phyloP scores from a whole-genome alignment of 1,140 invertebrate species.

The Ips typographus region DNA sequence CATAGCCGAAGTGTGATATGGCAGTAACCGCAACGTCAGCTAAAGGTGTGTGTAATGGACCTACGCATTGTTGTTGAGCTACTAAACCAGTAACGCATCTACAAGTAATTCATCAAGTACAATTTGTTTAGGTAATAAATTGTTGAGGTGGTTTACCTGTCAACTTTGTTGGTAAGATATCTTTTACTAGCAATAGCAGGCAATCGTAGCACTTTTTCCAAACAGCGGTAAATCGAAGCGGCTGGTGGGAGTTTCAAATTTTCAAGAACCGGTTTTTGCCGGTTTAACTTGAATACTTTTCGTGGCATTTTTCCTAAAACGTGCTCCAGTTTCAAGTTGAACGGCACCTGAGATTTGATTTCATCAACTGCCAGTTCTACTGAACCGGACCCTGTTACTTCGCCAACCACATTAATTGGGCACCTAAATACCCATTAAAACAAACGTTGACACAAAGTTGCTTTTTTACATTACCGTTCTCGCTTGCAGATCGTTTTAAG shows the following conservation, averaged over 20 bases:
- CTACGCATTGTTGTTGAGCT: slow-evolving; percentile 97
- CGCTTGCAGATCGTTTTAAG: slow-evolving; percentile 76
- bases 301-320: slow-evolving; percentile 86
- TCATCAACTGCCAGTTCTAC: slow-evolving; percentile 66
- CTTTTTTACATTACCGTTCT: slow-evolving; percentile 62
- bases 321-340: slow-evolving; percentile 86
- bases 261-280: slow-evolving; percentile 44
- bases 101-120: not conserved
- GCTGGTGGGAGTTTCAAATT: slow-evolving; percentile 58
- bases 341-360: slow-evolving; percentile 53
- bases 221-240: slow-evolving; percentile 63
- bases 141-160: slow-evolving; percentile 52
- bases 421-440: slow-evolving; percentile 49
- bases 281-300: slow-evolving; percentile 66
- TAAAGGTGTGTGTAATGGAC: slow-evolving; percentile 91
- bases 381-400: slow-evolving; percentile 84
- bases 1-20: slow-evolving; percentile 64
- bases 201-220: slow-evolving; percentile 82
- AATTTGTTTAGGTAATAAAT: slow-evolving; percentile 3
- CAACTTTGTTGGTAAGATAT: slow-evolving; percentile 94
- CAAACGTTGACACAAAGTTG: not conserved
- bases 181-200: slow-evolving; percentile 93
- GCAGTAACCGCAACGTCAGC: slow-evolving; percentile 94
- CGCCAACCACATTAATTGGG: slow-evolving; percentile 90
- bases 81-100: slow-evolving; percentile 87